phyloP scores from a whole-genome alignment of 2,113 vertebrate species.

The Stercorarius parasiticus region DNA sequence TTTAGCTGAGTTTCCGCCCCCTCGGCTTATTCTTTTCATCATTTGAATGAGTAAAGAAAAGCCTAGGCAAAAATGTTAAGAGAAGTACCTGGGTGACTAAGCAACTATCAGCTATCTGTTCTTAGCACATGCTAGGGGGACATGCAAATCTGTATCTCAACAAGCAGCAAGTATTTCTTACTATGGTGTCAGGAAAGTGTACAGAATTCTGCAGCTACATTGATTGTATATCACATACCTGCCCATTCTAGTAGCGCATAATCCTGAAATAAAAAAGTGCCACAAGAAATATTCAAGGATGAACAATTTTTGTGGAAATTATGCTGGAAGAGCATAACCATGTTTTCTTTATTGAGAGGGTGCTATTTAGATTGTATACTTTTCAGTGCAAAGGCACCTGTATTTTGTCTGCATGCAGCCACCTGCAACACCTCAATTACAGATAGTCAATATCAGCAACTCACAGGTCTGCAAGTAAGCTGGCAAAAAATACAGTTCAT shows the following conservation, averaged over 20 bases:
- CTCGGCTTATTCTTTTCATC: background rate
- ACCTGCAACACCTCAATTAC: background rate
- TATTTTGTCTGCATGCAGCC: constrained; percentile 10
- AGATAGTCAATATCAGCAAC: constrained; percentile 1
- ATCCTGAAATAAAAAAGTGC: background rate
- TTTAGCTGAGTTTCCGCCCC: background rate
- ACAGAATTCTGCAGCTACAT: background rate
- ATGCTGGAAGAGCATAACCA: background rate
- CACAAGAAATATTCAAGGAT: background rate
- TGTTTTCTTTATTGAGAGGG: background rate
- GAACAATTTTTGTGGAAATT: background rate
- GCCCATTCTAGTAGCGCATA: background rate
- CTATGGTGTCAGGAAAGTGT: background rate
- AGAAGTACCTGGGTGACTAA: background rate
- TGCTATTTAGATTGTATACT: background rate
- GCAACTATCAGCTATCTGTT: background rate
- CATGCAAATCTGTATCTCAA: background rate
- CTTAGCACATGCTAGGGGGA: background rate
- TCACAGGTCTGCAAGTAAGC: background rate
- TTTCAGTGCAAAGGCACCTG: background rate
- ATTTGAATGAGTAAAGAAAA: background rate
- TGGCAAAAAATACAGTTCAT: background rate
- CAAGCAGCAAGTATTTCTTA: background rate
- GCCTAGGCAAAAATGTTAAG: background rate
- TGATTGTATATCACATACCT: background rate